Evolutionary conservation across 2,113 vertebrate genomes (phyloP).

Genomic region (Pachypanchax playfairii): DNA sequence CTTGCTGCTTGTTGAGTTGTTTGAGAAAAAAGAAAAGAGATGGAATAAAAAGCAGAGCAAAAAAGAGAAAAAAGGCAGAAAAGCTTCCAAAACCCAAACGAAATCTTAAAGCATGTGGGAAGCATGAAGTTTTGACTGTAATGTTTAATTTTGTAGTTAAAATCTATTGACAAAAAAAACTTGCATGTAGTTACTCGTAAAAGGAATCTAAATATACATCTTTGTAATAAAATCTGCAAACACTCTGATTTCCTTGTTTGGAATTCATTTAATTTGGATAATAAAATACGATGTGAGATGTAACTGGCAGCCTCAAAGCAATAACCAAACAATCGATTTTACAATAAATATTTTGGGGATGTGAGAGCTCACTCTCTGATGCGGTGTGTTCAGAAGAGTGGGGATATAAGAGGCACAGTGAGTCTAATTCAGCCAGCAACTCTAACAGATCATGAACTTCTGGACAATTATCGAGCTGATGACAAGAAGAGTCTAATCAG

Average conservation of each 20-base stretch:
- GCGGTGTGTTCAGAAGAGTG: constrained; percentile 17
- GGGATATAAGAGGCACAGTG: constrained; percentile 30
- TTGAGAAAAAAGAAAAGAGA: too few species aligned
- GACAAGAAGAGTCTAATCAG: constrained; percentile 63
- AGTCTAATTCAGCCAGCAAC: constrained; percentile 46
- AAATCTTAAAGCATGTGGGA: too few species aligned
- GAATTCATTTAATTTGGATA: neutral
- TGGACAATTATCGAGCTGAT: constrained; percentile 61
- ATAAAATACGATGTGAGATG: neutral
- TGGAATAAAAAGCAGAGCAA: too few species aligned
- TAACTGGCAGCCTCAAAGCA: constrained; percentile 6
- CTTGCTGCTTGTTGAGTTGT: too few species aligned
- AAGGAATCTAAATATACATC: neutral
- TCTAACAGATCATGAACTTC: constrained; percentile 55
- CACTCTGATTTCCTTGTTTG: neutral
- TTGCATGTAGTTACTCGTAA: neutral
- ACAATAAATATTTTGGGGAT: constrained; percentile 12
- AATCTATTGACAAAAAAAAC: neutral
- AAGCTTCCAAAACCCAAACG: too few species aligned
- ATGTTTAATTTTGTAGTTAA: neutral
- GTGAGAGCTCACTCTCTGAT: constrained; percentile 13
- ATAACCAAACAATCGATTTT: constrained; percentile 3
- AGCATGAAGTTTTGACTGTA: neutral
- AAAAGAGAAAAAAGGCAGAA: too few species aligned
- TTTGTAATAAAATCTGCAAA: neutral